Base-by-base conservation (phyloP, 2,797 vertebrate species). In the Scomberomorus guttatus region DNA sequence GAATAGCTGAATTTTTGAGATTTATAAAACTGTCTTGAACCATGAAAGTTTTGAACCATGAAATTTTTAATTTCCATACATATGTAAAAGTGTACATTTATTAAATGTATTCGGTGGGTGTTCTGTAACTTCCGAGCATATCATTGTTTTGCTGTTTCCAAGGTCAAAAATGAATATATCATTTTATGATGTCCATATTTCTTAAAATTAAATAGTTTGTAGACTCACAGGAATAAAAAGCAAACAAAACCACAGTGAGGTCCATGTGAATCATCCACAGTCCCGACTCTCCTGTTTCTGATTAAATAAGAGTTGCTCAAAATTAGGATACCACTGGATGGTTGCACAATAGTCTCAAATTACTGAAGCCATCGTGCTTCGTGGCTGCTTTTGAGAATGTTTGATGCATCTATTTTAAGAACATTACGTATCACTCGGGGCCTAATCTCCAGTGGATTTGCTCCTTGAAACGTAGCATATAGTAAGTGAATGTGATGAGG, bases 401-500 rank as follows among this genome's bases (percentile, higher is more conserved):
- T 75, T 75, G 67, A 83, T 75, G 74, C 14, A 12, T 87, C 84
- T 87, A 86, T 90, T 88, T 90, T 74, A 63, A 39, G 89, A 83
- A 63, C 59, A 57, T 65, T 24, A 70, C 12, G 27, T 37, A 67
- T 80, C 63, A 71, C 69, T 56, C 29, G 29, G 55, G 34, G 69
- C 37, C 76, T 89, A 80, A 89, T 88, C 89, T 81, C 64, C 64
- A 15, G n/a, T 25, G 63, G 75, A 80, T 85, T 84, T 46, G 75
- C 73, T 87, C 32, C 52, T 69, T 46, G 3, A 27, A 59, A 68
- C 25, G 69, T 42, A 20, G 4, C 12, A 12, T 66, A 78, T 64
- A 67, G 12, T 42, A 18, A 1, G 62, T 39, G 55, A 83, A 82
- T 73, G 59, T 75, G 56, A 61, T 17, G 25, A 2, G 17, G 17